Conservation (phyloP, 1,140 invertebrate genomes). For the Phenacoccus solenopsis region DNA sequence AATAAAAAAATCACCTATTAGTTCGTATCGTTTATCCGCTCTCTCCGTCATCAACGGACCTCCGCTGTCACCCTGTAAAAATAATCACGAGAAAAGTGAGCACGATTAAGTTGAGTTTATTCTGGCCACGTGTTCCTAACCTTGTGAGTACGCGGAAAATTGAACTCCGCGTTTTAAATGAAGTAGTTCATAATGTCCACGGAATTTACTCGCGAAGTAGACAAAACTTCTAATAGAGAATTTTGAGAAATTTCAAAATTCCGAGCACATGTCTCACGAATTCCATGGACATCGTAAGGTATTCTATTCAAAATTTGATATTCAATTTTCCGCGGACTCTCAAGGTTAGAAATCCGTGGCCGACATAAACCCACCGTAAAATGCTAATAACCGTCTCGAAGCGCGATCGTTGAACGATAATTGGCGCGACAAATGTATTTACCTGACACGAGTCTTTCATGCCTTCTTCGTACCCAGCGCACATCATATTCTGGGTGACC, state of each 20-base stretch:
- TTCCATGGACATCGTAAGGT: too few relatives aligned
- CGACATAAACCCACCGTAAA: neutral
- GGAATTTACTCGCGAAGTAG: neutral
- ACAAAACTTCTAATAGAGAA: too few relatives aligned
- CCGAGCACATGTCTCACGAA: too few relatives aligned
- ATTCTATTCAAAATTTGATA: neutral
- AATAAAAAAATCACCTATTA: conserved; percentile 20
- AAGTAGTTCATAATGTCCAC: neutral
- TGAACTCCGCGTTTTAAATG: neutral
- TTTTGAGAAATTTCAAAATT: too few relatives aligned
- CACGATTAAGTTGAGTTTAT: neutral
- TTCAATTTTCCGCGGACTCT: too few relatives aligned
- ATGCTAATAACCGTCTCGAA: neutral
- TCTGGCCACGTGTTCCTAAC: neutral
- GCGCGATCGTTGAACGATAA: neutral
- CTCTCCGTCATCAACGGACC: conserved; percentile 22
- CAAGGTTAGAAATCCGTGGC: too few relatives aligned
- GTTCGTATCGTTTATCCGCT: conserved; percentile 21
- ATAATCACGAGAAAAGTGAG: neutral
- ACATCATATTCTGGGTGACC: conserved; percentile 77
- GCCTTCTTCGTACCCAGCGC: conserved; percentile 64
- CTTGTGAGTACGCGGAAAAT: neutral
- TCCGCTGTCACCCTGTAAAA: conserved; percentile 23
- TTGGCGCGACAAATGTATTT: conserved; percentile 22
- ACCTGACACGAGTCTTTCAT: conserved; percentile 75